Evolutionary conservation across 2,888 invertebrate species (phyloP).

Genomic region (Pediacus dermestoides): DNA sequence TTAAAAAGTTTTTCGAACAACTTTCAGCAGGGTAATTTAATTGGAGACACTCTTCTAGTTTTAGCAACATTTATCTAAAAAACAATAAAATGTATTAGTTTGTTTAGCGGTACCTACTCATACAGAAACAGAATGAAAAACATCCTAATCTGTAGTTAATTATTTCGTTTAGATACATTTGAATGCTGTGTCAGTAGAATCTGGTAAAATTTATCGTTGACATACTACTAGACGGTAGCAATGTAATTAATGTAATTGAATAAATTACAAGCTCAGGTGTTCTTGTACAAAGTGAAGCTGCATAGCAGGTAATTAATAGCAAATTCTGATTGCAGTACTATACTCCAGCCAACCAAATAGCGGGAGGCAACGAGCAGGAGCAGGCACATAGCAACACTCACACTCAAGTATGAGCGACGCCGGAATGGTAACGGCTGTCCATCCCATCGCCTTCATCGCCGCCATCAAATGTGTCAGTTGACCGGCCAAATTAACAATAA

Average conservation of each 20-base stretch:
- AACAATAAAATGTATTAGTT: too few species aligned
- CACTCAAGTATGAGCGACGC: constrained; percentile 79
- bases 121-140: too few species aligned
- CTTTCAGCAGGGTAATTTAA: too few species aligned
- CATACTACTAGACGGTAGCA: background rate
- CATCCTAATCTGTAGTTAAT: too few species aligned
- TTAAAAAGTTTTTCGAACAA: too few species aligned
- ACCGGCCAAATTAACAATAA: too few species aligned
- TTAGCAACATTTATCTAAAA: too few species aligned
- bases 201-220: constrained; percentile 4
- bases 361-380: constrained; percentile 65
- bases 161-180: too few species aligned
- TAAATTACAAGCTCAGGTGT: constrained; percentile 17
- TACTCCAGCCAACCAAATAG: constrained; percentile 74
- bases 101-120: too few species aligned
- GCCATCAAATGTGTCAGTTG: too few species aligned
- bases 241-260: constrained; percentile 12
- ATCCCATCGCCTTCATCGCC: constrained; percentile 1
- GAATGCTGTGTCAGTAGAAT: too few species aligned
- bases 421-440: constrained; percentile 2
- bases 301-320: constrained; percentile 14
- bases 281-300: constrained; percentile 7
- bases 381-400: constrained; percentile 80
- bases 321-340: constrained; percentile 65
- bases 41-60: too few species aligned